These are phyloP conservation scores for Rhabdornis inornatus DNA, from an alignment of 2,113 vertebrate genomes.

Conservation along the genomic window DNA sequence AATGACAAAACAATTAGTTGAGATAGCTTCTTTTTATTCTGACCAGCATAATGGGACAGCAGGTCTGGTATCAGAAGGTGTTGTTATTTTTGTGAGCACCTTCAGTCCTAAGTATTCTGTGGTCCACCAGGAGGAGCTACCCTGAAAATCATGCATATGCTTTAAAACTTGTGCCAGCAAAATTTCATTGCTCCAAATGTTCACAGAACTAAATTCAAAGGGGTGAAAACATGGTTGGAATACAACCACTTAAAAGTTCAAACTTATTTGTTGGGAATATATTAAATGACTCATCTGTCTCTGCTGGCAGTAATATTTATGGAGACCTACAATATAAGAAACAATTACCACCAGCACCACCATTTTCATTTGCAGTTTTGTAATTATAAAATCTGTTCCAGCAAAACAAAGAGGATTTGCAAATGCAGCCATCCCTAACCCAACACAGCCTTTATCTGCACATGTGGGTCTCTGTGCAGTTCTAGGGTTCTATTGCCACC, in stretches of 20 bases:
- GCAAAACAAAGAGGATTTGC: not conserved
- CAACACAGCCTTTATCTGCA: not conserved
- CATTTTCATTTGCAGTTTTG: not conserved
- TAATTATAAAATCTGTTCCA: not conserved
- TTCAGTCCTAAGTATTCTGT: not conserved
- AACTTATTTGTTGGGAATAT: not conserved
- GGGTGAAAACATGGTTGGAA: not conserved
- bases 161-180: not conserved
- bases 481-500: not conserved
- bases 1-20: not conserved
- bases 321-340: not conserved
- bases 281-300: not conserved
- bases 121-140: not conserved
- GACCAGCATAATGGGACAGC: not conserved
- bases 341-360: not conserved
- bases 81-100: not conserved
- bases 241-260: not conserved
- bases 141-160: not conserved
- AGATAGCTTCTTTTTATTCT: not conserved
- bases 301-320: not conserved
- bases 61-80: not conserved
- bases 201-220: not conserved
- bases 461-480: not conserved
- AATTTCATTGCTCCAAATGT: conserved; percentile 11
- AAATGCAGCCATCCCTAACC: not conserved